phyloP scores from a whole-genome alignment of 2,113 vertebrate species.

The Pseudorectes ferrugineus region DNA sequence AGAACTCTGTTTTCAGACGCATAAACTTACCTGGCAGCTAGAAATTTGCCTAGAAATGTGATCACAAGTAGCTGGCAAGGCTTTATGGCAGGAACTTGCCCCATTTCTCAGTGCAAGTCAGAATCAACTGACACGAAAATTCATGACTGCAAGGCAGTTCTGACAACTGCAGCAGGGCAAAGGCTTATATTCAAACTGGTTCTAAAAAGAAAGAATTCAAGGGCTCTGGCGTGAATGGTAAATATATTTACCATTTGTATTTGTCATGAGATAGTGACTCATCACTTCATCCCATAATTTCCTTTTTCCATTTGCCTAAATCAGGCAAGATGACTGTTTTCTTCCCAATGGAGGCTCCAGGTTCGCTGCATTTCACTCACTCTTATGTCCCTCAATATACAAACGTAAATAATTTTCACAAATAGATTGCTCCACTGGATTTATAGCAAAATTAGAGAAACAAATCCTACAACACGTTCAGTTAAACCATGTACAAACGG shows the following conservation, averaged over 20 bases:
- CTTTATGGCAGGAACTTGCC: background rate
- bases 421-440: background rate
- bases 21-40: background rate
- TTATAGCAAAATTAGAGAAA: background rate
- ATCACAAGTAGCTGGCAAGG: background rate
- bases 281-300: background rate
- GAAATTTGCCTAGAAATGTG: background rate
- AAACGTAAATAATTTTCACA: background rate
- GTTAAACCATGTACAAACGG: background rate
- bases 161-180: background rate
- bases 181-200: background rate
- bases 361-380: background rate
- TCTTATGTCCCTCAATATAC: background rate
- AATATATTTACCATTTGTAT: background rate
- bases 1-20: background rate
- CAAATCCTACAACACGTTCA: background rate
- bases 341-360: background rate
- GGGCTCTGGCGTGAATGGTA: background rate
- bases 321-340: background rate
- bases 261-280: background rate
- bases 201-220: background rate
- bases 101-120: background rate
- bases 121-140: background rate
- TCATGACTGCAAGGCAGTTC: background rate
- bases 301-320: constrained; percentile 2